phyloP scores from a whole-genome alignment of 37 sponge, comb jelly and placozoan genomes.

The Aplysina aerophoba region DNA sequence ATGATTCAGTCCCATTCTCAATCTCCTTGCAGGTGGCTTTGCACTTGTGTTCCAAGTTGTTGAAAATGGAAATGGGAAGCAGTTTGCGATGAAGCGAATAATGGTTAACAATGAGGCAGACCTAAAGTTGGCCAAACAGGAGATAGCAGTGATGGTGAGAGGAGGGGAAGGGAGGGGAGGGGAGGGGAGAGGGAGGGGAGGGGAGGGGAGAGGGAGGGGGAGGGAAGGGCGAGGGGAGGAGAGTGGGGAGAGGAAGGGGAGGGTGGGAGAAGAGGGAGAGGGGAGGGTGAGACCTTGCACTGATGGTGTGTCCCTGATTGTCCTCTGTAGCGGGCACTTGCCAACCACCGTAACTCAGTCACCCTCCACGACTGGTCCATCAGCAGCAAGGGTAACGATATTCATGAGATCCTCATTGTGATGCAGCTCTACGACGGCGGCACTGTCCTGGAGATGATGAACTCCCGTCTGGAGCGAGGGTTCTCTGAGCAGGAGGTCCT shows the following conservation, averaged over 20 bases:
- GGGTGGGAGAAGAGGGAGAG: too few relatives aligned
- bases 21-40: slow-evolving; percentile 76
- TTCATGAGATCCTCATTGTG: slow-evolving; percentile 83
- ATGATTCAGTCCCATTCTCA: not conserved
- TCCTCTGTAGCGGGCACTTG: slow-evolving; percentile 53
- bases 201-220: too few relatives aligned
- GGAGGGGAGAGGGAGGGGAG: too few relatives aligned
- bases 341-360: slow-evolving; percentile 59
- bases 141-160: slow-evolving; percentile 87
- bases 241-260: too few relatives aligned
- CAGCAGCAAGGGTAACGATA: slow-evolving; percentile 47
- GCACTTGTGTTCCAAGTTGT: slow-evolving; percentile 76
- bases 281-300: too few relatives aligned
- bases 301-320: not conserved
- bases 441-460: slow-evolving; percentile 64
- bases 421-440: slow-evolving; percentile 68
- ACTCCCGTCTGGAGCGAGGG: slow-evolving; percentile 23
- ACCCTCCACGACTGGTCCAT: slow-evolving; percentile 58
- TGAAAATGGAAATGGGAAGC: slow-evolving; percentile 31
- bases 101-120: slow-evolving; percentile 85
- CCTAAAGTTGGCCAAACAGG: slow-evolving; percentile 73
- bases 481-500: slow-evolving; percentile 63
- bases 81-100: slow-evolving; percentile 83
- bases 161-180: too few relatives aligned
- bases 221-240: too few relatives aligned